Percentiles rank a stretch among this genome's conserved stretches.
Evolutionary conservation across 1,140 invertebrate species (phyloP).

Genomic region (Drosophila insularis): DNA sequence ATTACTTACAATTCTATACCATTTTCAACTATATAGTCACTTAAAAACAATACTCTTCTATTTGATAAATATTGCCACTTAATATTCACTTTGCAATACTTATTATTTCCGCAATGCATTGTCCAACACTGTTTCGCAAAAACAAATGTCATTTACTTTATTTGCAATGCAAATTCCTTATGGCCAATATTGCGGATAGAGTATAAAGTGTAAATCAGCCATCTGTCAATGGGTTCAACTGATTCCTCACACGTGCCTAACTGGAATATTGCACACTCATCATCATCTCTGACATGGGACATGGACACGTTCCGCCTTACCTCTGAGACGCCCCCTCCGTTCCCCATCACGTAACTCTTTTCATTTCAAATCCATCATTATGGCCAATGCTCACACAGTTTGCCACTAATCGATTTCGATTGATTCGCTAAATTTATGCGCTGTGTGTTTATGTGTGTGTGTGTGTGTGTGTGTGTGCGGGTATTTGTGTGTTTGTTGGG

Average conservation of each 20-base stretch:
- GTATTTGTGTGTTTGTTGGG: background rate
- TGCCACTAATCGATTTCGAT: slow-evolving; percentile 42
- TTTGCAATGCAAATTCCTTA: background rate
- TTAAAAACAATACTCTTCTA: too few species aligned
- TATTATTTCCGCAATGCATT: background rate
- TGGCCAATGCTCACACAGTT: slow-evolving; percentile 2
- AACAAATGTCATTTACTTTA: background rate
- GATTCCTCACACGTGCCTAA: slow-evolving; percentile 9
- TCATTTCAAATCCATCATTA: slow-evolving; percentile 36
- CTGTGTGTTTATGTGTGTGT: background rate
- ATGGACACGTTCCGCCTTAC: background rate
- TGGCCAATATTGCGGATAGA: background rate
- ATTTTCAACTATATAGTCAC: too few species aligned
- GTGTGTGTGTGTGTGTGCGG: too few species aligned
- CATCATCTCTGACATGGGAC: slow-evolving; percentile 2
- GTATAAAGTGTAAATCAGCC: background rate
- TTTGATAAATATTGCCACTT: too few species aligned
- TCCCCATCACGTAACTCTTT: slow-evolving; percentile 22
- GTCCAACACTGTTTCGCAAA: background rate
- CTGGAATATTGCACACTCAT: slow-evolving; percentile 38
- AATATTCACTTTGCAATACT: background rate
- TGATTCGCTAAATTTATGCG: slow-evolving; percentile 44
- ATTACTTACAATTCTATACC: too few species aligned
- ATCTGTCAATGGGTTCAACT: background rate
- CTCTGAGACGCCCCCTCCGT: background rate